Base-by-base conservation (phyloP, 2,113 vertebrate genomes). In the Miniopterus natalensis region DNA sequence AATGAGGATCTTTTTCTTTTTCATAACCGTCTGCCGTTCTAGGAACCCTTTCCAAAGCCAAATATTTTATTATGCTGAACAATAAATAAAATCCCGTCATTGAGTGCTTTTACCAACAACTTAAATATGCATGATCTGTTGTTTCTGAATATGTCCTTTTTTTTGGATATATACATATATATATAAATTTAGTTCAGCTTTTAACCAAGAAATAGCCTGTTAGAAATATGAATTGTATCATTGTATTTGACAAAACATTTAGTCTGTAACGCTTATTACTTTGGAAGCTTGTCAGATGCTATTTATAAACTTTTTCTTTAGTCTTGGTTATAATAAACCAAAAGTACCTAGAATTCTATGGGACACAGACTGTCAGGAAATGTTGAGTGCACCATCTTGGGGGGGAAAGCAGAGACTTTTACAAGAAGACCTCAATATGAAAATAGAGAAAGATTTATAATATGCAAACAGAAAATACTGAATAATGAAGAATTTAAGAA, bases 291-390 rank as follows among this genome's bases (percentile, higher is more conserved):
- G 78, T 79, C 89, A 95, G 65, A 95, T 88, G 93, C 81, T 88
- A 90, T 88, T 86, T 74, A 96, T 92, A 88, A 93, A 90, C 93
- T 96, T 84, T 95, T 78, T 97, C 87, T 97, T 98, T 96, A 94
- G 49, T 74, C 71, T 94, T 95, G 85, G 84, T 96, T 97, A 95
- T 94, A 96, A 96, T 1, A 6, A 95, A 96, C 87, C 80, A 94
- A 98, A 98, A 97, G 97, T 97, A 98, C 97, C 96, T 98, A 97
- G 95, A 97, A 97, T 97, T 97, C 93, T 98, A 91, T 93, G 96
- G 95, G 83, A 97, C 86, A 92, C 51, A 73, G 78, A 80, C 85
- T 96, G 81, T 96, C 95, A 97, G 97, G 97, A 97, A 97, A 93
- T 95, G 93, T 95, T 96, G 94, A 97, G 73, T 83, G 73, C 85